phyloP scores from a whole-genome alignment of 1,140 invertebrate species.

The Streblospio benedicti region DNA sequence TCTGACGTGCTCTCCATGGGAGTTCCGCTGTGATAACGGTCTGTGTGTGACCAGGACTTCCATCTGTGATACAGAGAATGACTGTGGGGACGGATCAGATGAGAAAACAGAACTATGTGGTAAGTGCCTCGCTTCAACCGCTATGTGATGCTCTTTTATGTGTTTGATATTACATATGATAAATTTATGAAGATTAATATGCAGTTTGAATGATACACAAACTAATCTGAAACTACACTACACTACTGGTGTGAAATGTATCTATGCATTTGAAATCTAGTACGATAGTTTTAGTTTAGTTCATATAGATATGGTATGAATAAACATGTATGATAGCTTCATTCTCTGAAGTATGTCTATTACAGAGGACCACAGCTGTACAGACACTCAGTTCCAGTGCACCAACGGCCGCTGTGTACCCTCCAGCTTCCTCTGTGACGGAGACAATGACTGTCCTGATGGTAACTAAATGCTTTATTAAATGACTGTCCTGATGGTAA shows the following conservation, averaged over 20 bases:
- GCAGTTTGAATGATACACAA: no score
- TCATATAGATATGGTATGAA: not conserved
- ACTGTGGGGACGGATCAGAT: conserved; percentile 88
- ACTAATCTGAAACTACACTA: no score
- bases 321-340: not conserved
- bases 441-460: conserved; percentile 9
- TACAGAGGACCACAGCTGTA: not conserved
- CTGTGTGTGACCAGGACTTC: conserved; percentile 30
- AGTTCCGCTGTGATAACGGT: conserved; percentile 34
- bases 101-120: conserved; percentile 57
- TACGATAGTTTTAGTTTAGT: not conserved
- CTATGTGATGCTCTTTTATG: no score
- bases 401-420: conserved; percentile 13
- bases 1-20: conserved; percentile 35
- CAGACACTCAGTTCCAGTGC: conserved; percentile 18
- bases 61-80: conserved; percentile 60
- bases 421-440: conserved; percentile 5
- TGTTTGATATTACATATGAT: no score
- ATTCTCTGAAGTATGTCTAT: not conserved
- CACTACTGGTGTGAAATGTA: not conserved
- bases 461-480: no score
- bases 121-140: conserved; percentile 16
- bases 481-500: no score
- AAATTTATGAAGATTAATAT: no score
- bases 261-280: not conserved